Evolutionary conservation across 2,113 vertebrate species (phyloP).

Genomic region (Lophius piscatorius): DNA sequence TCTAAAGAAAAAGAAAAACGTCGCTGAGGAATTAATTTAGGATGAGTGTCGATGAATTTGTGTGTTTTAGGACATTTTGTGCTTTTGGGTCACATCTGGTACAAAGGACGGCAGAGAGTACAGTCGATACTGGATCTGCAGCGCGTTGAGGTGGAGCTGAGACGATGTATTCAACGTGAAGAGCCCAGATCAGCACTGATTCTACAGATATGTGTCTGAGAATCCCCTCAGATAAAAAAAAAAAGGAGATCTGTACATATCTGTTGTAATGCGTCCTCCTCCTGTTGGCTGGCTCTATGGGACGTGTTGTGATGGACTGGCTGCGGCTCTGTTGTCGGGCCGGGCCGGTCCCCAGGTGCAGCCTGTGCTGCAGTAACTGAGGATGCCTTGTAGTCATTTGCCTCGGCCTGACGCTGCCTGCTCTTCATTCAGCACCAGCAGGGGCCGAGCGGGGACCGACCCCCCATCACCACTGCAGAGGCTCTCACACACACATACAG

Average conservation of each 20-base stretch:
- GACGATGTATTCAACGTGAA: too few relatives aligned
- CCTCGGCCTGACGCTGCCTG: conserved; percentile 66
- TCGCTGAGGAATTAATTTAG: not conserved
- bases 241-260: not conserved
- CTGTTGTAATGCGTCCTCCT: not conserved
- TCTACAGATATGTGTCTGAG: too few relatives aligned
- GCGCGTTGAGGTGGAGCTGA: too few relatives aligned
- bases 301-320: conserved; percentile 13
- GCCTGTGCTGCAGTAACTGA: conserved; percentile 74
- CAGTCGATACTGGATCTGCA: too few relatives aligned
- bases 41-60: not conserved
- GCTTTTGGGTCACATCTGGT: too few relatives aligned
- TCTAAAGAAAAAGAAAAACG: too few relatives aligned
- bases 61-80: not conserved
- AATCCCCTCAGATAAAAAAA: too few relatives aligned
- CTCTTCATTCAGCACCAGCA: conserved; percentile 76
- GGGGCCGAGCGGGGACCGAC: conserved; percentile 43
- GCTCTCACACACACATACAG: conserved; percentile 26
- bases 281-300: conserved; percentile 14
- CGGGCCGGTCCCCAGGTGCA: conserved; percentile 69
- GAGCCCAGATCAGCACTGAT: too few relatives aligned
- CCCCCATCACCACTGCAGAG: conserved; percentile 58
- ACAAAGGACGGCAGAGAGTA: too few relatives aligned
- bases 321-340: conserved; percentile 45
- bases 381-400: conserved; percentile 79